A percentile compares a stretch with the other conserved stretches of the same genome.
Evolutionary conservation across 2,888 invertebrate genomes (phyloP).

Genomic region (Campoplex nolae): DNA sequence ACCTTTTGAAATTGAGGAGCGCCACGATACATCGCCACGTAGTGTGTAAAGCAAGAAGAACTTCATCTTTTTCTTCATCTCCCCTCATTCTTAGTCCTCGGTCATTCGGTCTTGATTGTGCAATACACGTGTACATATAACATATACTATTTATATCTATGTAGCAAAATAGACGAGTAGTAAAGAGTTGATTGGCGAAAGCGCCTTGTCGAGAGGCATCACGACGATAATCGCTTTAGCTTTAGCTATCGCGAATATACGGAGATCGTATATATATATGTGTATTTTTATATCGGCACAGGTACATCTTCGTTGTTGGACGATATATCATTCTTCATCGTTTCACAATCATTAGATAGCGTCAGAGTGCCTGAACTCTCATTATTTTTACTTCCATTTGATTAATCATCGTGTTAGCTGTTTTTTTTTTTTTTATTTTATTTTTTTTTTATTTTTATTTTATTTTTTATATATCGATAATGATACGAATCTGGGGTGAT

Average conservation of each 20-base stretch:
- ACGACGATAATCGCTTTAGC: slow-evolving; percentile 59
- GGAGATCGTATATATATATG: not conserved
- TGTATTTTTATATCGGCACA: slow-evolving; percentile 5
- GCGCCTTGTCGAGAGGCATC: slow-evolving; percentile 55
- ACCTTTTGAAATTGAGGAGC: slow-evolving; percentile 63
- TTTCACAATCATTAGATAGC: slow-evolving; percentile 49
- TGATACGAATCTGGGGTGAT: too few species aligned
- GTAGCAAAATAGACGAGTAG: slow-evolving; percentile 28
- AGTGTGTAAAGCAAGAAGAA: slow-evolving; percentile 25
- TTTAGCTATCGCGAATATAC: slow-evolving; percentile 52
- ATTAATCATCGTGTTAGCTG: not conserved
- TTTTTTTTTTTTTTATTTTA: too few species aligned
- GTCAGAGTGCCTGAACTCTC: slow-evolving; percentile 5
- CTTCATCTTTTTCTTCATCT: slow-evolving; percentile 28
- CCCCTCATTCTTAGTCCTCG: slow-evolving; percentile 29
- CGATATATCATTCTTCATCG: slow-evolving; percentile 49
- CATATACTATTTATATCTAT: not conserved
- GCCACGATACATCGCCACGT: slow-evolving; percentile 43
- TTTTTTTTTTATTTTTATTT: not conserved
- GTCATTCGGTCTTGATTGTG: slow-evolving; percentile 46
- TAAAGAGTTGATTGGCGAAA: slow-evolving; percentile 70
- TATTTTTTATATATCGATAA: not conserved
- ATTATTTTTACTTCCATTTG: not conserved
- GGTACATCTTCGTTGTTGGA: slow-evolving; percentile 58
- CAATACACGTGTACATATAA: not conserved